Percentiles rank a stretch among this genome's conserved stretches.
Conservation (phyloP, 2,888 invertebrate species). For the Ochlodes sylvanus region DNA sequence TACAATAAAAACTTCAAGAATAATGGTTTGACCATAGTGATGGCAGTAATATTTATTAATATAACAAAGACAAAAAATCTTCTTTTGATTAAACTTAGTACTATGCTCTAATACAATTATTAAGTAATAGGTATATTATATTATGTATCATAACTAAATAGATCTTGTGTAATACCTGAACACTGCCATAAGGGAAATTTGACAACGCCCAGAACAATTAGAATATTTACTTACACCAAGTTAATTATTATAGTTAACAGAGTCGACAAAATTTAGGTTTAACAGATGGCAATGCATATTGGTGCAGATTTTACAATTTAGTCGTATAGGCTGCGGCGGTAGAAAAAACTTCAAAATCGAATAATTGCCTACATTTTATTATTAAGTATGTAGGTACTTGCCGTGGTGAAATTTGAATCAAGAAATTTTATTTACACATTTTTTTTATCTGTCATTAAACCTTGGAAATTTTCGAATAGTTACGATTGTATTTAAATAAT, state of each 20-base stretch:
- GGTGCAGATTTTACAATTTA: not conserved
- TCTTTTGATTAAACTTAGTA: too few species aligned
- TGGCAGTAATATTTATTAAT: too few species aligned
- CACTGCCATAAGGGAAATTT: conserved; percentile 9
- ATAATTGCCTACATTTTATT: too few species aligned
- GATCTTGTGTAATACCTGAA: not conserved
- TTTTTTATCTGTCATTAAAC: not conserved
- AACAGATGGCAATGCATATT: not conserved
- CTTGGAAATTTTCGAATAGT: not conserved
- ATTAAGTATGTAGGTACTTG: too few species aligned
- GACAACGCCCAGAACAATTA: conserved; percentile 4
- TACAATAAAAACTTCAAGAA: too few species aligned
- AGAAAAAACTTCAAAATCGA: too few species aligned
- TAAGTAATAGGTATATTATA: too few species aligned
- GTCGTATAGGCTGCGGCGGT: not conserved
- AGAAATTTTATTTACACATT: not conserved
- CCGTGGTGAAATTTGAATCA: too few species aligned
- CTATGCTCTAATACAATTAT: too few species aligned
- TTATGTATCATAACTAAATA: too few species aligned
- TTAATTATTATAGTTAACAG: conserved; percentile 1
- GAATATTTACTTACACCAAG: not conserved
- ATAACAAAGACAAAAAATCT: too few species aligned
- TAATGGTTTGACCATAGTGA: too few species aligned
- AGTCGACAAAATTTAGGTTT: not conserved
- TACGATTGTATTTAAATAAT: conserved; percentile 9